These are phyloP conservation scores for Neodiprion lecontei DNA, from an alignment of 1,140 invertebrate species.

Conservation along the genomic window DNA sequence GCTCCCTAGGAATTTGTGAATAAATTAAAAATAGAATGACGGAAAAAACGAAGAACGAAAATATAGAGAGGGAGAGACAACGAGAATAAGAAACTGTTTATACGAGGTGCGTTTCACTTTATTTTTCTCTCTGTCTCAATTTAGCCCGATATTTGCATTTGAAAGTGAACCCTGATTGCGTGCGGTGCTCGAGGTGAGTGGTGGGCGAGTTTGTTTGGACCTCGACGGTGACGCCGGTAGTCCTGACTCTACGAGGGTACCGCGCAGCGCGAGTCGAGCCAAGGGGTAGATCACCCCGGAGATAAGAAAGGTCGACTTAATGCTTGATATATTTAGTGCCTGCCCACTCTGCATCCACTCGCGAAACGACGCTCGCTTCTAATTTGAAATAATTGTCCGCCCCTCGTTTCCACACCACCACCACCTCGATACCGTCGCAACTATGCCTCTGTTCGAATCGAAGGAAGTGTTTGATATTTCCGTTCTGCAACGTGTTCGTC, in stretches of 20 bases:
- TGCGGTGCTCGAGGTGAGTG: neutral
- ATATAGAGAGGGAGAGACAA: neutral
- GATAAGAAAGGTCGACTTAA: conserved; percentile 1
- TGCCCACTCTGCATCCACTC: neutral
- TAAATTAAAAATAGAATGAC: neutral
- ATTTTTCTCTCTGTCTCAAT: too few species aligned
- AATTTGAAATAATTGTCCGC: neutral
- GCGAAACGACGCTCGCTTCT: neutral
- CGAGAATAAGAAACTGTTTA: neutral
- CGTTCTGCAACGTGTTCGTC: too few species aligned
- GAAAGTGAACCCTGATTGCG: conserved; percentile 4
- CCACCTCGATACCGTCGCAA: too few species aligned
- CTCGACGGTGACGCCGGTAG: too few species aligned
- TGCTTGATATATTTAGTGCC: neutral
- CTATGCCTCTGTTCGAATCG: too few species aligned
- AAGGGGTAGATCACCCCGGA: neutral
- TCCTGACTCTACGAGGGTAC: too few species aligned
- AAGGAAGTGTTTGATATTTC: too few species aligned
- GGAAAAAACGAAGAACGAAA: neutral
- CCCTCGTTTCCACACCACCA: neutral
- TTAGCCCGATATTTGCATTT: neutral
- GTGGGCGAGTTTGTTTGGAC: neutral
- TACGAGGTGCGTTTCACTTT: too few species aligned
- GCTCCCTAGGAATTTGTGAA: neutral
- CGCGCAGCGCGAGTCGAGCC: neutral